Conservation (phyloP, 2,888 invertebrate species). For the Heliconius aoede region DNA sequence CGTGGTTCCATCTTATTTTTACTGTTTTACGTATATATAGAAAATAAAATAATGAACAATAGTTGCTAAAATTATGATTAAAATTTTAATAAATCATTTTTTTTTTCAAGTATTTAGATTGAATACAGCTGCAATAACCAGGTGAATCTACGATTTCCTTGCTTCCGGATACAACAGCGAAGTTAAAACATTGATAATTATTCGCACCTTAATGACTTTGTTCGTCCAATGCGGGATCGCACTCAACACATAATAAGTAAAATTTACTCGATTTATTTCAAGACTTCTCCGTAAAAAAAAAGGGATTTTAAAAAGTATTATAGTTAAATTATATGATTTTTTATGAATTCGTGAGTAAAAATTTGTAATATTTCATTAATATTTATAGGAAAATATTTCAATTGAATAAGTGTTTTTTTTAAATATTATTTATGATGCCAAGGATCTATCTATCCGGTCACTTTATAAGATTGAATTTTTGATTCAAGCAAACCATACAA, state of each 20-base stretch:
- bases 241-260: slow-evolving; percentile 4
- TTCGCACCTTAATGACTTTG: slow-evolving; percentile 35
- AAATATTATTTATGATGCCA: slow-evolving; percentile 55
- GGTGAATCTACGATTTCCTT: slow-evolving; percentile 66
- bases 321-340: background rate
- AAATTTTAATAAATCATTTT: background rate
- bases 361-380: background rate
- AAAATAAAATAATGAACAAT: background rate
- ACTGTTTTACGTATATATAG: too few species aligned
- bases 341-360: background rate
- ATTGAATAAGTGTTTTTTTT: background rate
- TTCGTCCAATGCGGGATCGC: slow-evolving; percentile 36
- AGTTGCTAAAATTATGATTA: background rate
- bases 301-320: background rate
- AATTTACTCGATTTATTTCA: background rate
- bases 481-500: slow-evolving; percentile 25
- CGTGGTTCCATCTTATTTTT: too few species aligned
- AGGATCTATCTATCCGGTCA: slow-evolving; percentile 49
- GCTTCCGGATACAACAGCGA: slow-evolving; percentile 42
- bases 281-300: background rate
- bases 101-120: background rate
- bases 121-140: slow-evolving; percentile 73
- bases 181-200: slow-evolving; percentile 6
- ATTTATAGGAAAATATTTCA: background rate
- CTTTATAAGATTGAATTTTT: slow-evolving; percentile 33